These are phyloP conservation scores for Chironomus striatipennis DNA, from an alignment of 1,140 invertebrate genomes.

Conservation along the genomic window DNA sequence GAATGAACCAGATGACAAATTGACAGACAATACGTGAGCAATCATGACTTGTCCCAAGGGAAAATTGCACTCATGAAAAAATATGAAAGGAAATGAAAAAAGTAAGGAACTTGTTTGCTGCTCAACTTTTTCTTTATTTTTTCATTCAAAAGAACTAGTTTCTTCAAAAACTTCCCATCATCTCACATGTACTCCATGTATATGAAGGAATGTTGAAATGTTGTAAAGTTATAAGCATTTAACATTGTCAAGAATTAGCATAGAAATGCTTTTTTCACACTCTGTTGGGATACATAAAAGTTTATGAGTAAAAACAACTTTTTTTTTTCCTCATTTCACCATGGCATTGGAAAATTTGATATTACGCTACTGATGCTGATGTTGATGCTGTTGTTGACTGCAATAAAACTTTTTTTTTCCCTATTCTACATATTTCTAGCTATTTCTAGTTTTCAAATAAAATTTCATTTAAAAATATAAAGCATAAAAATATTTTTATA, in stretches of 20 bases:
- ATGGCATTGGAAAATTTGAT: neutral
- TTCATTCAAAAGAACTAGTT: no score
- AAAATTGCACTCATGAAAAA: no score
- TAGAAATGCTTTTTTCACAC: conserved; percentile 19
- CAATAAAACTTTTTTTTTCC: neutral
- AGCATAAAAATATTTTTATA: no score
- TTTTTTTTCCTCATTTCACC: neutral
- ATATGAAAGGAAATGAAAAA: no score
- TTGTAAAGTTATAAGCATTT: conserved; percentile 10
- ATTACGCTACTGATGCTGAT: neutral
- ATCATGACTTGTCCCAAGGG: no score
- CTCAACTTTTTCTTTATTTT: no score
- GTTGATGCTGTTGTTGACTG: neutral
- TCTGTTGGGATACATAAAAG: conserved; percentile 9
- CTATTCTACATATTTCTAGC: neutral
- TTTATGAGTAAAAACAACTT: conserved; percentile 11
- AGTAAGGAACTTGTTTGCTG: no score
- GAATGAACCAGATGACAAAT: no score
- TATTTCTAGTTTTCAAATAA: neutral
- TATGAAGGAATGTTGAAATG: conserved; percentile 11
- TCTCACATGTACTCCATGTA: no score
- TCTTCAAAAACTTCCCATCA: no score
- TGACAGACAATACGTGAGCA: no score
- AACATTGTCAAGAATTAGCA: conserved; percentile 10
- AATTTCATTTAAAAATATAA: neutral